phyloP scores from a whole-genome alignment of 2,113 vertebrate species.

The Amazona guildingii region DNA sequence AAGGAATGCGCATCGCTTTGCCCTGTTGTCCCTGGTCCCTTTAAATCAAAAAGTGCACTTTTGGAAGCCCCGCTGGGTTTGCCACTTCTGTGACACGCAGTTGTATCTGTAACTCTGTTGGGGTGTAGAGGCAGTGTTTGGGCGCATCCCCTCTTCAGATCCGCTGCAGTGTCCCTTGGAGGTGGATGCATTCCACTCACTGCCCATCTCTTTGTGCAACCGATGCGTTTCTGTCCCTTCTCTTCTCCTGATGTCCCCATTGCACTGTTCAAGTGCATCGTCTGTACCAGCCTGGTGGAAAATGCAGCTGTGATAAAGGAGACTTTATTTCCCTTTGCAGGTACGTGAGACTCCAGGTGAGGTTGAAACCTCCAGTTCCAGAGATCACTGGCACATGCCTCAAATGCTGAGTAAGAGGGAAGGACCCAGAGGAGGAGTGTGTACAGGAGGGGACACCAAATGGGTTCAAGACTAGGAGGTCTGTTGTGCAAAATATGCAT shows the following conservation, averaged over 20 bases:
- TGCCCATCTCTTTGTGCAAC: not conserved
- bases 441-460: too few relatives aligned
- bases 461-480: not conserved
- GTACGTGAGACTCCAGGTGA: not conserved
- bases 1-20: not conserved
- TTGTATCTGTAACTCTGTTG: not conserved
- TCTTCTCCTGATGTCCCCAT: not conserved
- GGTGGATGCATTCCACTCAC: not conserved
- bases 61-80: not conserved
- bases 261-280: accelerated
- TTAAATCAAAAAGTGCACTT: not conserved
- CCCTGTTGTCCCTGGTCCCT: accelerated
- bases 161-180: not conserved
- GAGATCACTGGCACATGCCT: not conserved
- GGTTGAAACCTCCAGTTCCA: not conserved
- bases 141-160: not conserved
- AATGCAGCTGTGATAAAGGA: not conserved
- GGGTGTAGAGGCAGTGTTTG: not conserved
- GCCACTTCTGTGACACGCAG: accelerated
- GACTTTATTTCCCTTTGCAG: not conserved
- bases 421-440: not conserved
- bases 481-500: not conserved
- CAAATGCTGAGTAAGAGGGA: accelerated
- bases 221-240: accelerated
- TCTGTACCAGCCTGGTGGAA: not conserved